Base-by-base conservation (phyloP, 2,888 invertebrate species). In the Ryuthela nishihirai region DNA sequence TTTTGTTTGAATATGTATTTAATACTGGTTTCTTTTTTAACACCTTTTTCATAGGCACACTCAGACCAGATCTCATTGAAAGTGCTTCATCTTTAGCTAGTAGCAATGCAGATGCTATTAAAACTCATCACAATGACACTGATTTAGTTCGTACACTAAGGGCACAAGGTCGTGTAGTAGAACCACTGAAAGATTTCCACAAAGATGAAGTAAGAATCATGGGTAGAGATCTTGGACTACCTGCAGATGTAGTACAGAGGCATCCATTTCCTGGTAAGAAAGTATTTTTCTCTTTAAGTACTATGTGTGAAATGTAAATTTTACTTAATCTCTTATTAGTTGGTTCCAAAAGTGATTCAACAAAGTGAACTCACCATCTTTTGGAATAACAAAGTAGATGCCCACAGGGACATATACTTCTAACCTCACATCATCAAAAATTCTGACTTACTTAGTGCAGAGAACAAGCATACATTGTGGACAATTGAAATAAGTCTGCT, bases 61-160 rank as follows among this genome's bases (percentile, higher is more conserved):
- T 99, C 17, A 79, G 99, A 73, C 98, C 99, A 35, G 99, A 99
- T 79, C 81, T 99, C 68, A 99, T 99, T 71, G 99, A 99, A 79
- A 97, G 95, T 15, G 98, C 98, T 6, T 95, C 94, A 2, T 76
- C 81, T 59, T 72, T 92, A 70, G 91, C 85, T 64, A 93, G 78
- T 63, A 73, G 78, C 69, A 89, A 89, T 78, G 99, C 99, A 1
- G 91, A 94, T 70, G 88, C 88, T 24, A 99, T 99, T 72, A 99
- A 99, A 79, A 99, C 99, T 23, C 99, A 99, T 76, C 99, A 99
- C 80, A 99, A 99, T 76, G 99, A 99, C 77, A 95, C 94, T 10
- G 93, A 92, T 72, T 80, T 98, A 54, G 93, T 99, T 54, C 79
- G 95, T 55, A 80, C 82, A 69, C 77, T 90, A 68, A 78, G 85